phyloP scores from a whole-genome alignment of 2,113 vertebrate species.

The Todiramphus chloris region DNA sequence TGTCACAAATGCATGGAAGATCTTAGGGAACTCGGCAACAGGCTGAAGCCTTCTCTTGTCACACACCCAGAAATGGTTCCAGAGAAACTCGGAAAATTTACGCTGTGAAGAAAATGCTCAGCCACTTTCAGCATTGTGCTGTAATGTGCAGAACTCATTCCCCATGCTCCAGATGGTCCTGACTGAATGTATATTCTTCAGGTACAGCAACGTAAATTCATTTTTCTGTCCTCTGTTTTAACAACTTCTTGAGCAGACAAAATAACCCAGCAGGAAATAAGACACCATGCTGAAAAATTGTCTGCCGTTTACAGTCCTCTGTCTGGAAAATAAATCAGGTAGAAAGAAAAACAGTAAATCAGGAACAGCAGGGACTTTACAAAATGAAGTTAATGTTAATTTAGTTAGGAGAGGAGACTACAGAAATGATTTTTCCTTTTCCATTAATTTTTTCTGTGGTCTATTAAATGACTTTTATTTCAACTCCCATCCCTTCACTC shows the following conservation, averaged over 20 bases:
- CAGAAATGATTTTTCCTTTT: conserved; percentile 14
- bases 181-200: neutral
- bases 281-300: conserved; percentile 53
- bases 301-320: conserved; percentile 34
- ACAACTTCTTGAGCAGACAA: conserved; percentile 1
- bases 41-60: neutral
- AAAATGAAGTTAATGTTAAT: conserved; percentile 55
- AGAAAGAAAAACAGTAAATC: conserved; percentile 57
- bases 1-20: neutral
- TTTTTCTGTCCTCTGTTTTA: conserved; percentile 14
- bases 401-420: conserved; percentile 37
- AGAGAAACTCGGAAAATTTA: neutral
- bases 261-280: conserved; percentile 44
- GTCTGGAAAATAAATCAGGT: conserved; percentile 72
- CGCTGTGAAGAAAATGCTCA: neutral
- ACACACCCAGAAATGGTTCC: neutral
- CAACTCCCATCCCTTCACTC: neutral
- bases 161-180: neutral
- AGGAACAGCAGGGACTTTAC: conserved; percentile 9
- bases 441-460: conserved; percentile 25
- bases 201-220: conserved; percentile 10
- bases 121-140: neutral
- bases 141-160: neutral
- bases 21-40: neutral
- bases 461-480: conserved; percentile 37